Conservation (phyloP, 2,113 vertebrate genomes). For the Cyphomyrus discorhynchus region DNA sequence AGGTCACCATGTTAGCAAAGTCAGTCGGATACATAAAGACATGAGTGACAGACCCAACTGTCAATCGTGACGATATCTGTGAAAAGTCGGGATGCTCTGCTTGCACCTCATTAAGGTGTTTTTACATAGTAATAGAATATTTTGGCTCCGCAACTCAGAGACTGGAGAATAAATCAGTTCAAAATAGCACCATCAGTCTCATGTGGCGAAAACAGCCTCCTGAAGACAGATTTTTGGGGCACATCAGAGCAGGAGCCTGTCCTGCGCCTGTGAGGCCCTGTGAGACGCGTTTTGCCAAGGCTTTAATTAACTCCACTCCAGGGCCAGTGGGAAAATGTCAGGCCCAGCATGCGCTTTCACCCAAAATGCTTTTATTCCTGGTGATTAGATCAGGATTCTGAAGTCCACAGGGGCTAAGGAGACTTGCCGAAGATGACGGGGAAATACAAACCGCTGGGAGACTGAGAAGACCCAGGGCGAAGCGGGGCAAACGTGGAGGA, state of each 20-base stretch:
- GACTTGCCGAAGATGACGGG: background rate
- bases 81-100: background rate
- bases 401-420: constrained; percentile 2
- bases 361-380: constrained; percentile 23
- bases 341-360: constrained; percentile 15
- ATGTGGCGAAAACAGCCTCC: background rate
- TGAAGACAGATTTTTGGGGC: background rate
- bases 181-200: background rate
- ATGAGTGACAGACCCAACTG: background rate
- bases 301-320: constrained; percentile 23
- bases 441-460: background rate
- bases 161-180: background rate
- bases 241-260: background rate
- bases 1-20: background rate
- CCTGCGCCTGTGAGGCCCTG: background rate
- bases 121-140: background rate
- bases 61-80: background rate
- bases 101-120: background rate
- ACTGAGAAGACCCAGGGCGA: background rate
- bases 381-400: constrained; percentile 18
- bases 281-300: background rate
- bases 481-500: background rate
- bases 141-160: background rate
- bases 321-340: constrained; percentile 16
- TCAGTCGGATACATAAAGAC: background rate